Conservation (phyloP, 2,888 invertebrate species). For the Aproaerema taeniolella region DNA sequence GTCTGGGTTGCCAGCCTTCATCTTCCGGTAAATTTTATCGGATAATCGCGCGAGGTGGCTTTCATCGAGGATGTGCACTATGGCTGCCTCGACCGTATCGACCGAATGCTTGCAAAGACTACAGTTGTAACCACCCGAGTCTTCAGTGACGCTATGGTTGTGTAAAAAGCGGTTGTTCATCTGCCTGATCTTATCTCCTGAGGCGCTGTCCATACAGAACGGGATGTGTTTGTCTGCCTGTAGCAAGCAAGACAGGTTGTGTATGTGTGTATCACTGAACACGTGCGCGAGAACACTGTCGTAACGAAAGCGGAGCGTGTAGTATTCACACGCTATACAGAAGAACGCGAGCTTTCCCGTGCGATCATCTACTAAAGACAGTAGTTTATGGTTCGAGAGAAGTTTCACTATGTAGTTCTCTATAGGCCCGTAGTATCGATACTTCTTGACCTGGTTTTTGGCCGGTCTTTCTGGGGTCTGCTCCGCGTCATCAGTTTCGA, state of each 20-base stretch:
- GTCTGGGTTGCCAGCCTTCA: slow-evolving; percentile 49
- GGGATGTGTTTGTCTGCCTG: slow-evolving; percentile 58
- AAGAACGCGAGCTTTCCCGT: slow-evolving; percentile 69
- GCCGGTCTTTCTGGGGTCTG: slow-evolving; percentile 47
- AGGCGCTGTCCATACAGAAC: slow-evolving; percentile 42
- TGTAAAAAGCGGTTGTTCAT: slow-evolving; percentile 56
- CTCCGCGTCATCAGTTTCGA: slow-evolving; percentile 61
- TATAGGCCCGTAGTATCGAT: slow-evolving; percentile 66
- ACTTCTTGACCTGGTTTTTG: slow-evolving; percentile 59
- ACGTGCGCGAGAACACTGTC: slow-evolving; percentile 67
- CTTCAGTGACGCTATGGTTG: slow-evolving; percentile 41
- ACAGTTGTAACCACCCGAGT: slow-evolving; percentile 39
- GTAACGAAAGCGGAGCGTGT: slow-evolving; percentile 63
- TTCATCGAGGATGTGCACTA: slow-evolving; percentile 61
- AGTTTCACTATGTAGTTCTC: slow-evolving; percentile 55
- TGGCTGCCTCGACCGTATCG: slow-evolving; percentile 44
- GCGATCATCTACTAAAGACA: slow-evolving; percentile 61
- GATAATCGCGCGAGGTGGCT: slow-evolving; percentile 59
- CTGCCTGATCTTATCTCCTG: slow-evolving; percentile 53
- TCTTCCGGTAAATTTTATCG: slow-evolving; percentile 53
- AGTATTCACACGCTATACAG: slow-evolving; percentile 68
- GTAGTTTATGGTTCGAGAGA: slow-evolving; percentile 52
- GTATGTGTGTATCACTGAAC: slow-evolving; percentile 62
- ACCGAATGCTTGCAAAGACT: slow-evolving; percentile 45
- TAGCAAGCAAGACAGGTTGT: slow-evolving; percentile 58